Evolutionary conservation across 2,888 invertebrate species (phyloP).

Genomic region (Taenaris catops): DNA sequence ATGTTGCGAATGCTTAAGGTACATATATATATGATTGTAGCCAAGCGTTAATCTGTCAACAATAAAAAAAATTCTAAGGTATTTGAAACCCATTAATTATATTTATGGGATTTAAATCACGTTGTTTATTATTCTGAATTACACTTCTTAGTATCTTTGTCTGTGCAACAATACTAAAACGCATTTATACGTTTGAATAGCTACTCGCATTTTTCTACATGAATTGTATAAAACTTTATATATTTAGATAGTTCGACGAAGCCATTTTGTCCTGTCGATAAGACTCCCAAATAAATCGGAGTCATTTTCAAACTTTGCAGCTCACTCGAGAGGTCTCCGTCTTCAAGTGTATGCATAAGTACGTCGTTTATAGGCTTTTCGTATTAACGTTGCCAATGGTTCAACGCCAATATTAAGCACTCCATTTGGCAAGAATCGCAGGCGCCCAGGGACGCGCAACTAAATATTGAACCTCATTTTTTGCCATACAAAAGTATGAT

Average conservation of each 20-base stretch:
- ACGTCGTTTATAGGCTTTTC: slow-evolving; percentile 20
- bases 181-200: too few relatives aligned
- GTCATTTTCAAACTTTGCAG: slow-evolving; percentile 37
- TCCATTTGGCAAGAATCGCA: slow-evolving; percentile 62
- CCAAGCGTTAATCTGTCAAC: too few relatives aligned
- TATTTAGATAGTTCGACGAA: slow-evolving; percentile 66
- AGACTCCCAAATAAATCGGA: slow-evolving; percentile 42
- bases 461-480: slow-evolving; percentile 27
- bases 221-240: too few relatives aligned
- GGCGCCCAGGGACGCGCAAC: slow-evolving; percentile 34
- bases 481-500: slow-evolving; percentile 22
- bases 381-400: slow-evolving; percentile 43
- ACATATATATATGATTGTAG: too few relatives aligned
- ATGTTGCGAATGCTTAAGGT: too few relatives aligned
- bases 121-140: too few relatives aligned
- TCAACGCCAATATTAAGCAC: slow-evolving; percentile 57
- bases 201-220: too few relatives aligned
- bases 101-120: too few relatives aligned
- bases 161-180: too few relatives aligned
- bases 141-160: too few relatives aligned
- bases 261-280: slow-evolving; percentile 37
- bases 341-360: slow-evolving; percentile 21
- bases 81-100: too few relatives aligned
- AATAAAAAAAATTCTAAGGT: too few relatives aligned
- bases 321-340: slow-evolving; percentile 8